Evolutionary conservation across 2,113 vertebrate genomes (phyloP), one percentile per base, ranked within the genome.

Genomic region (Lota lota): DNA sequence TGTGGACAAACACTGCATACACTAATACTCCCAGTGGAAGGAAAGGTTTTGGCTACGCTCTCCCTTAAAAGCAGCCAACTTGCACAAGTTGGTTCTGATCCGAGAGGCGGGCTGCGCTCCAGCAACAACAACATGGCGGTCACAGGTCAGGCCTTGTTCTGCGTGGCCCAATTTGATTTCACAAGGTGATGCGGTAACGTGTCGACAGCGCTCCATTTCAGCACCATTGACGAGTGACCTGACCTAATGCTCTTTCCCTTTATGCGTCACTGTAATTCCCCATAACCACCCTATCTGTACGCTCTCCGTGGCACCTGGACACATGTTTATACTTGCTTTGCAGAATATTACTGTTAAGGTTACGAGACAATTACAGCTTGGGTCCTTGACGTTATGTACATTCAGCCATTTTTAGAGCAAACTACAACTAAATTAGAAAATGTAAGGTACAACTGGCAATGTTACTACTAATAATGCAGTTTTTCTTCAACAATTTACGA

Each of bases 201-300:
- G 77, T 73, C 77, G 85, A 86, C 76, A 79, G 72, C 77, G 21
- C 36, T 19, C 73, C 76, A 80, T 85, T 80, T 85, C 80, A 85
- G 69, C 78, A 80, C 76, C 70, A 24, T 74, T 57, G 73, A 60
- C 54, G 57, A 79, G 33, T 18, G 64, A 59, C 68, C 66, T 61
- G 24, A 69, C 70, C 64, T 77, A 51, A 78, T 78, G 63, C 28
- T 64, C 5, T 72, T 65, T 54, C 70, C 64, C 68, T 67, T 62
- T 47, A 66, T 68, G 72, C 74, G 63, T 54, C 66, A 33, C 58
- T 60, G 51, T 3, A 56, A 68, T 75, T 72, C 57, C 76, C 61
- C 70, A 74, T 76, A 72, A 82, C 80, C 58, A 76, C 73, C 63
- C 24, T 70, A 22, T 19, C 14, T 24, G n/a, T 11, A 16, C 8